Base-by-base conservation (phyloP, 2,888 invertebrate species). In the Incurvaria masculella region DNA sequence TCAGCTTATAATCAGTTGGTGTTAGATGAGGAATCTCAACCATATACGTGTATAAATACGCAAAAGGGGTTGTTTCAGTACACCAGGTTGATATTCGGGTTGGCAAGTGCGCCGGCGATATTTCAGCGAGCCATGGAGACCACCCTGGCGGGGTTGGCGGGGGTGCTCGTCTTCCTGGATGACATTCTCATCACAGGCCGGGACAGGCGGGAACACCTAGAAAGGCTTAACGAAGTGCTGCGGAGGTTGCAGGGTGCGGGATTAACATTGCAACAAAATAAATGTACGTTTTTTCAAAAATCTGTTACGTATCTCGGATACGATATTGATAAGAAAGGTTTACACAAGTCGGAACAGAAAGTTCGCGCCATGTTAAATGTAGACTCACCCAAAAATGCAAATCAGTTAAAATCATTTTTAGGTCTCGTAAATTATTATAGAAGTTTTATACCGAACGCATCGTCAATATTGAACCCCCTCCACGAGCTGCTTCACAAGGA, bases 351-450 rank as follows among this genome's bases (percentile, higher is more conserved):
- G 6, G 51, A 52, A 2, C 48, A 49, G 14, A 53, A 56, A 47
- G 47, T 55, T 1, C 52, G 51, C n/a, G 52, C 52, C 2, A 52
- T 57, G 21, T 8, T 45, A 2, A 42, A 57, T 1, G 50, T 53
- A 0, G 47, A 53, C 0, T 33, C 49, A 2, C 59, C 59, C 0
- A 43, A 38, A 1, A 49, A 53, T 19, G 49, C 57, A 1, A 45
- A 20, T n/a, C 44, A 53, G 5, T 46, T 59, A 20, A 55, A 58
- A 47, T 57, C 55, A 2, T 57, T 56, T 49, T 48, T 57, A 44
- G 58, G 56, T 1, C 42, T 58, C 21, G 46, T 51, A 1, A 58
- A 58, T 44, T 57, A 56, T 21, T 58, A 55, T 39, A 42, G 54
- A 4, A 53, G 45, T 46, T 57, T 55, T 33, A 50, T 54, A 11